Evolutionary conservation across 2,113 vertebrate genomes (phyloP), one percentile per base, ranked within the genome.

Genomic region (Odobenus rosmarus): DNA sequence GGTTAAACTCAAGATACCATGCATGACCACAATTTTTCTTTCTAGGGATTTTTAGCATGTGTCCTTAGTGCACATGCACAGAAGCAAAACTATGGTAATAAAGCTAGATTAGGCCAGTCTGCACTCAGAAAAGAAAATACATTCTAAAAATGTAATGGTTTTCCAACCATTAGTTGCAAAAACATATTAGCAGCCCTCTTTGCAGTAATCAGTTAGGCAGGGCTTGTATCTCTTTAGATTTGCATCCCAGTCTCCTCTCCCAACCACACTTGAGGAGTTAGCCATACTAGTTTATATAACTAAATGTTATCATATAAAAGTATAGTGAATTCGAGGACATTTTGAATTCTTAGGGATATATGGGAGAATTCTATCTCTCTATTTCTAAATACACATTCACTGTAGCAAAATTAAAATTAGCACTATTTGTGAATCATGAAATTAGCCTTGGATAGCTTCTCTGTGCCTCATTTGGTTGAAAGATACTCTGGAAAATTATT

Each of bases 1-100:
- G 72, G 33, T 53, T 93, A 92, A 46, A 69, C 28, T 93, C 96
- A 96, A 98, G 97, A 97, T 98, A 93, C 97, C 97, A 98, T 97
- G 97, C 96, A 0, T 76, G 92, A 95, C n/a, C 90, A 93, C 69
- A 88, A 36, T 59, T 94, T 96, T 92, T 93, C 28, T 96, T 87
- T 42, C 59, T 85, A 51, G 49, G 53, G 57, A n/a, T 71, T 98
- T 98, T 97, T 97, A 93, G 94, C 95, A 97, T 97, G 94, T 98
- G 95, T 97, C 76, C 96, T 95, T 92, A 83, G 80, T 96, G 90
- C 90, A 95, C 90, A 96, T 57, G 90, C 71, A 94, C 71, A 72
- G 76, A 93, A 97, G 87, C 26, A 53, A 93, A 96, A 96, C 64
- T 92, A 62, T 74, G 87, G 61, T 49, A 95, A 71, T 87, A 88